Evolutionary conservation across 2,797 vertebrate genomes (phyloP), one percentile per base, ranked within the genome.

Genomic region (Intellagama lesueurii): DNA sequence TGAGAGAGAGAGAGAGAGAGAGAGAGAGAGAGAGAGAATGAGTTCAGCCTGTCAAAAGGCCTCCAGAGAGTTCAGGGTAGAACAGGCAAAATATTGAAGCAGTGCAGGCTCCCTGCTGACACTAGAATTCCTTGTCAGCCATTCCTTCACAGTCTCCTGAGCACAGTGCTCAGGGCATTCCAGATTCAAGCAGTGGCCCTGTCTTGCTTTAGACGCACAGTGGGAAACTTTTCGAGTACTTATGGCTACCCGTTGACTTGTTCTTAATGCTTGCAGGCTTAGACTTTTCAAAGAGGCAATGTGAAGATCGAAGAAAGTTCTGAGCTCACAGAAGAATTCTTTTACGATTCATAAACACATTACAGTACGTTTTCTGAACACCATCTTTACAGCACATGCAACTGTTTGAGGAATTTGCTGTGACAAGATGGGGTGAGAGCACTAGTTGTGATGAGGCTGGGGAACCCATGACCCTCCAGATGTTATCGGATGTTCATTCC

Each of bases 41-140:
- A 56, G 87, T 83, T 77, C 86, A 68, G 6, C 66, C 86, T 73
- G 0, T 85, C 87, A 30, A 90, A 76, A 69, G 12, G 52, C 72
- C 79, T 89, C 75, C 32, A 28, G 14, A 79, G 24, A 85, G 85
- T 3, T 14, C 49, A 73, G 68, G 1, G 66, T 9, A 47, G 12
- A 89, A 73, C 78, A 22, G 44, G 86, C 40, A 47, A 88, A 89
- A 0, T 64, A 72, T 75, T 83, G 70, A 60, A 80, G 11, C 26
- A 56, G 5, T n/a, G 28, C 26, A 47, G 88, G 28, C 66, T 79
- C 49, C 66, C 32, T 60, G 30, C 19, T 81, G n/a, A 24, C 32
- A 47, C 26, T 22, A 85, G 30, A 32, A 73, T 19, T 47, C 5
- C 16, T 47, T 72, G n/a, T 24, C 26, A 72, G 32, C n/a, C 11